Conservation (phyloP, 2,888 invertebrate genomes). For the Agrochola litura region DNA sequence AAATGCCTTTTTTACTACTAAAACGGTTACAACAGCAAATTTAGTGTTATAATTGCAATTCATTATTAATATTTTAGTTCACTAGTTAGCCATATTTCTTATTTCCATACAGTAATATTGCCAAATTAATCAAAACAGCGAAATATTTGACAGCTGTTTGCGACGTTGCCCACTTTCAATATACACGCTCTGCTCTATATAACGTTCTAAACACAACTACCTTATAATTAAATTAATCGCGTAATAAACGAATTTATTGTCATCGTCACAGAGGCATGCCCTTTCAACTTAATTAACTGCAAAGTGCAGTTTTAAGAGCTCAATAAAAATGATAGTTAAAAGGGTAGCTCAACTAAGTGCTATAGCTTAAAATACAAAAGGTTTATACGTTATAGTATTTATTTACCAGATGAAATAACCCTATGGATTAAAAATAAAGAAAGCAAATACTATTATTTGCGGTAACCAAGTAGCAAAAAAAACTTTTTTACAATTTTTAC, state of each 20-base stretch:
- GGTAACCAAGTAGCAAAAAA: too few species aligned
- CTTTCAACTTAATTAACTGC: constrained; percentile 51
- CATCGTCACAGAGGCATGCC: constrained; percentile 16
- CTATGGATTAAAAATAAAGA: background rate
- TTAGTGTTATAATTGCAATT: too few species aligned
- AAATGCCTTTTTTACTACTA: too few species aligned
- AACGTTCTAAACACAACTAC: background rate
- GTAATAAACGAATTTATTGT: constrained; percentile 35
- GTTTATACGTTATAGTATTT: background rate
- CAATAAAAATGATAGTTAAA: constrained; percentile 48
- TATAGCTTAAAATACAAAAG: background rate
- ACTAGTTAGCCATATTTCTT: too few species aligned
- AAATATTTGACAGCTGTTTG: too few species aligned
- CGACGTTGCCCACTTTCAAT: too few species aligned
- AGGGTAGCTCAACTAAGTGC: constrained; percentile 20
- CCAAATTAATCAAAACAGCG: too few species aligned
- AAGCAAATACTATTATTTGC: too few species aligned
- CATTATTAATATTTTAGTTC: too few species aligned
- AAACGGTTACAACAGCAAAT: too few species aligned
- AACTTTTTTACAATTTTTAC: too few species aligned
- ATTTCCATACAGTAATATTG: too few species aligned
- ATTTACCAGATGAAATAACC: background rate
- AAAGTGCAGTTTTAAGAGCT: constrained; percentile 59
- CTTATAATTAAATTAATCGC: constrained; percentile 18
- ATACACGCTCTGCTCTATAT: background rate